Evolutionary conservation across 1,140 invertebrate genomes (phyloP).

Genomic region (Chymomyza costata): DNA sequence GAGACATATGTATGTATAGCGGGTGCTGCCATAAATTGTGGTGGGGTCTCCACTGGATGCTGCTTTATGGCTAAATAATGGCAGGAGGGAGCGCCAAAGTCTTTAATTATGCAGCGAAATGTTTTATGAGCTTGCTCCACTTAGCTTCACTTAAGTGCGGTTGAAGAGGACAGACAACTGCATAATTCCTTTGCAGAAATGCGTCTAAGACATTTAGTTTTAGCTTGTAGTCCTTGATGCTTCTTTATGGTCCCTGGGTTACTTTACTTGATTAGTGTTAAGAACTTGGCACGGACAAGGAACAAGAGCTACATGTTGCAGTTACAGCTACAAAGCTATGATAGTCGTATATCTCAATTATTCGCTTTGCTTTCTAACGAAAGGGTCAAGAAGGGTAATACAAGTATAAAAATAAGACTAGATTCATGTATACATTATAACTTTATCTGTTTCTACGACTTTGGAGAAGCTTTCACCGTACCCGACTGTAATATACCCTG

Average conservation of each 20-base stretch:
- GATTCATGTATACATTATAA: too few relatives aligned
- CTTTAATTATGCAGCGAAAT: conserved; percentile 66
- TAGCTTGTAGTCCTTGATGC: background rate
- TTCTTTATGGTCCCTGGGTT: conserved; percentile 22
- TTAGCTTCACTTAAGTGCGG: conserved; percentile 2
- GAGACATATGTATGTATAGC: conserved; percentile 67
- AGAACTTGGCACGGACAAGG: background rate
- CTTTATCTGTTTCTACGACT: too few relatives aligned
- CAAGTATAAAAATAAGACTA: too few relatives aligned
- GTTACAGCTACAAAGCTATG: conserved; percentile 19
- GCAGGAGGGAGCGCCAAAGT: conserved; percentile 30
- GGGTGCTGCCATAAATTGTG: conserved; percentile 56
- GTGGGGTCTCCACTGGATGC: too few relatives aligned
- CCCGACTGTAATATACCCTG: too few relatives aligned
- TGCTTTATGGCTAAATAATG: conserved; percentile 7
- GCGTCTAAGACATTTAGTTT: conserved; percentile 14
- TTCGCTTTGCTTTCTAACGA: too few relatives aligned
- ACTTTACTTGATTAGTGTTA: conserved; percentile 66
- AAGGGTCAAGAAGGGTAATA: too few relatives aligned
- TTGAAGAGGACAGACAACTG: conserved; percentile 34
- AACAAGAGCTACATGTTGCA: too few relatives aligned
- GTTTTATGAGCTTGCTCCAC: conserved; percentile 45
- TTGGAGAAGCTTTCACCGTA: too few relatives aligned
- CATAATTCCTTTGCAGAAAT: conserved; percentile 48
- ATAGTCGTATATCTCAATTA: too few relatives aligned